Conservation (phyloP, 2,888 invertebrate genomes). For the Parascotia fuliginaria region DNA sequence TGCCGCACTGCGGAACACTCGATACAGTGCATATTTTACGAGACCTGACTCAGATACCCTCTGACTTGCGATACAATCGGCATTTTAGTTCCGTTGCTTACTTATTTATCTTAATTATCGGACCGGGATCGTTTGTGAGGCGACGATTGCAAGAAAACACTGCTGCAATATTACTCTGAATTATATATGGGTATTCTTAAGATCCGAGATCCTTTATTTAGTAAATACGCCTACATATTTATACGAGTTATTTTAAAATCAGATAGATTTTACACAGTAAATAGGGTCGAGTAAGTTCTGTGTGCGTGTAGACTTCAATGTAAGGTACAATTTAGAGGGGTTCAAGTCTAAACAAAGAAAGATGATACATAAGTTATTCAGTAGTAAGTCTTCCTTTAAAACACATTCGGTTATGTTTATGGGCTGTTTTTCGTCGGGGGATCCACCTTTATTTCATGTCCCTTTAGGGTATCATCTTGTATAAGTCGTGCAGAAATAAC, state of each 20-base stretch:
- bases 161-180: slow-evolving; percentile 34
- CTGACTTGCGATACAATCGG: slow-evolving; percentile 49
- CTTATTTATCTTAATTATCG: slow-evolving; percentile 46
- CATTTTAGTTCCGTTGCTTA: slow-evolving; percentile 37
- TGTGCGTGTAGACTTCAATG: slow-evolving; percentile 9
- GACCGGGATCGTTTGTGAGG: slow-evolving; percentile 35
- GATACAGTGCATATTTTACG: slow-evolving; percentile 83
- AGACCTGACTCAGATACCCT: slow-evolving; percentile 54
- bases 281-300: slow-evolving; percentile 15
- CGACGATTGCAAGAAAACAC: slow-evolving; percentile 37
- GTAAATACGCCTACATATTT: background rate
- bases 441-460: slow-evolving; percentile 3
- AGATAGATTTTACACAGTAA: background rate
- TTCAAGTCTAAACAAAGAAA: slow-evolving; percentile 29
- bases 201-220: slow-evolving; percentile 12
- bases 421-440: slow-evolving; percentile 2
- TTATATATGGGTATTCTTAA: slow-evolving; percentile 35
- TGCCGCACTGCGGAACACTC: slow-evolving; percentile 75
- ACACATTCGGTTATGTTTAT: slow-evolving; percentile 20
- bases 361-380: slow-evolving; percentile 38
- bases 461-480: background rate
- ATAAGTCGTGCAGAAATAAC: background rate
- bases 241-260: slow-evolving; percentile 2
- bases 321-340: slow-evolving; percentile 10
- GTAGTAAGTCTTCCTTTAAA: slow-evolving; percentile 14